Base-by-base conservation (phyloP, 2,797 vertebrate species). In the Characodon lateralis region DNA sequence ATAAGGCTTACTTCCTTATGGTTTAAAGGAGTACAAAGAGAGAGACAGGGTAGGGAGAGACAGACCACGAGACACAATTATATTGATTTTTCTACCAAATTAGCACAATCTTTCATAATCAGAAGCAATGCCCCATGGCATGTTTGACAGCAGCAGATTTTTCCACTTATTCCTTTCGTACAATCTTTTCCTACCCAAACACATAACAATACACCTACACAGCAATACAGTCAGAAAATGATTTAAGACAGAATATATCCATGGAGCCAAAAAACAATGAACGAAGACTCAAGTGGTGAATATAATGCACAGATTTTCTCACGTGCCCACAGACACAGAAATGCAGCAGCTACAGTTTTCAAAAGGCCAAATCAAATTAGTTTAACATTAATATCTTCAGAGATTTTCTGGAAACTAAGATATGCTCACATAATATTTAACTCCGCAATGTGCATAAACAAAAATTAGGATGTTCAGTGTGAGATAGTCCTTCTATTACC, bases 331-430 rank as follows among this genome's bases (percentile, higher is more conserved):
- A 51, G 78, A 69, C 72, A 78, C 31, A 63, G 41, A 76, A 51
- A 85, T 69, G 63, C 72, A 69, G n/a, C 71, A 68, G 14, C 26
- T 75, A 81, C 85, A 89, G 89, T 91, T 90, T 88, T 89, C 80
- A 87, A 85, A 65, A 76, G 72, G 43, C 75, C 65, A 90, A 92
- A 94, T 94, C 87, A 76, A 59, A 92, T 94, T 93, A 90, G 48
- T 35, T 35, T 35, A 35, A 35, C 31, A 35, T 35, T 35, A 35
- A 35, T 35, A 1, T 76, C 73, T 58, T 80, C 55, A 72, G 63
- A 74, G n/a, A 74, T 77, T 78, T 65, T 69, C 73, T 24, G 59
- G 5, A 77, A 83, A 73, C 35, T 22, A 66, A 58, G 3, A 46
- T 78, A 8, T 14, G 8, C 4, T 46, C 59, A 72, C 58, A 74